Base-by-base conservation (phyloP, 53 echinoderm and acorn worm species). In the Holothuria scabra region DNA sequence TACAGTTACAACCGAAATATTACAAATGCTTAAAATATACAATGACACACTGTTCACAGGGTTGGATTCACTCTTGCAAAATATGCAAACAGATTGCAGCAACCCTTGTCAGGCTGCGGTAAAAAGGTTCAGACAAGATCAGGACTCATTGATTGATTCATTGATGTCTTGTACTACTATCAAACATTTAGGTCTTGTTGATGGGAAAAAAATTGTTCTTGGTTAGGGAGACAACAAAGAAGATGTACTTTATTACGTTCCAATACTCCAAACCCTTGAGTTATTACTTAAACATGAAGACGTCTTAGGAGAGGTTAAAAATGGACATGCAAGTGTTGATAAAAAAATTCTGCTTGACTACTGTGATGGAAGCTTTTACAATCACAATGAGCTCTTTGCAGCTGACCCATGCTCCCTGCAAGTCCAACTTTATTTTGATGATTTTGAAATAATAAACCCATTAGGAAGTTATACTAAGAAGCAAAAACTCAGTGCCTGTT, bases 381-480 rank as follows among this genome's bases (percentile, higher is more conserved):
- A 38, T 7, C 35, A 48, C 16, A 61, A 72, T 83, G 62, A 41
- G 2, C 31, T 87, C 24, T 87, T 87, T 44, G 59, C 82, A 23
- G 21, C 13, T 38, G 70, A 87, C 7, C 71, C 57, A 12, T 34
- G 48, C 22, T 21, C 48, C 5, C 26, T 71, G 4, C 71, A 71
- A 26, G 16, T 90, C 0, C 86, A 87, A 37, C 59, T 90, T 12
- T 90, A 90, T 67, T 82, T 65, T 83, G 86, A 86, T 55, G 87
- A 91, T 18, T 91, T 87, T 28, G 44, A 60, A 18, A 58, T 65
- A 19, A 85, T 41, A 55, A 91, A 91, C 59, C 91, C 88, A 44
- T 26, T 91, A 14, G 85, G 88, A 12, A 85, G 64, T 34, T 84
- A 85, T 26, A 85, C 64, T 6, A 81, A 85, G 46, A 20, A 75